Evolutionary conservation across 2,797 vertebrate species (phyloP).

Genomic region (Eidolon dupreanum): DNA sequence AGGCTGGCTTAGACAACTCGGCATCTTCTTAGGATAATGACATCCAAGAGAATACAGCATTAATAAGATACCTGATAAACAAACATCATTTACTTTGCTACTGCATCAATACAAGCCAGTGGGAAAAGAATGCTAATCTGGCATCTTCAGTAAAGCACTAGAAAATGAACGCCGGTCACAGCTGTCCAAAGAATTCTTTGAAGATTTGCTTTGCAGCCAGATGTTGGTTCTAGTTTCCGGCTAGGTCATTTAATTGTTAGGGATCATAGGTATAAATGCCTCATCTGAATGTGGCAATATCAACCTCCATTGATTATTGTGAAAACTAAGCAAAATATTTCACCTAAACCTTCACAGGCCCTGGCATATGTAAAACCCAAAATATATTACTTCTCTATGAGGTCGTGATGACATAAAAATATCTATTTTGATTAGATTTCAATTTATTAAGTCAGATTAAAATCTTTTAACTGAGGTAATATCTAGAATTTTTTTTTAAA

Average conservation of each 20-base stretch:
- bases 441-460: conserved; percentile 33
- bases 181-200: neutral
- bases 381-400: neutral
- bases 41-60: neutral
- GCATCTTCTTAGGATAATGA: neutral
- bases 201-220: neutral
- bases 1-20: neutral
- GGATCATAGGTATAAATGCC: neutral
- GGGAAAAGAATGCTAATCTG: neutral
- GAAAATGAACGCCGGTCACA: neutral
- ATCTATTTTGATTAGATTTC: conserved; percentile 23
- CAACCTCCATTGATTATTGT: neutral
- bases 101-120: neutral
- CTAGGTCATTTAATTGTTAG: neutral
- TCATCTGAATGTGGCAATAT: neutral
- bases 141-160: neutral
- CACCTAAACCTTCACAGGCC: neutral
- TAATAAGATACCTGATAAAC: neutral
- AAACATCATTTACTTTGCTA: neutral
- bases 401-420: neutral
- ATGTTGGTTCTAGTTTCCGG: neutral
- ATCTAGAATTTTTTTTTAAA: neutral
- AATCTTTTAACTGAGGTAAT: neutral
- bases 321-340: neutral
- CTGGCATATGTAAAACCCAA: neutral